Evolutionary conservation across 2,888 invertebrate genomes (phyloP), one percentile per base, ranked within the genome.

Genomic region (Drosophila gaucha): DNA sequence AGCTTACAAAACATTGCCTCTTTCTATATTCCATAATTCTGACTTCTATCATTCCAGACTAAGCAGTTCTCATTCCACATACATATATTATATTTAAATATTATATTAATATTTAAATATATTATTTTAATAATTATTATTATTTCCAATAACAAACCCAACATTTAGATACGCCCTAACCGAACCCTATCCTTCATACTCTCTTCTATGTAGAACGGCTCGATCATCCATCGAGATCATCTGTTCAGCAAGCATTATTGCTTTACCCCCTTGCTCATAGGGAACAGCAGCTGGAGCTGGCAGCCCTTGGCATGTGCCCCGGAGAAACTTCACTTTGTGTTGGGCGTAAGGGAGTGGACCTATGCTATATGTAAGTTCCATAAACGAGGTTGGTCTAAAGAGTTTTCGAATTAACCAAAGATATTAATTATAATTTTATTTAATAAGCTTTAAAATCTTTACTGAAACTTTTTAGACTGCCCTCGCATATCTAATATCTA

Each of bases 331-430:
- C 80, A 69, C 1, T 90, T 90, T 26, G 60, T 68, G 1, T 73
- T 90, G 41, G 89, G 85, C 10, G 85, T 85, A 1, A 76, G 75
- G 6, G 89, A 90, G 20, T 90, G 89, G 90, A 90, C 89, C 10
- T 90, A 90, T 69, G 89, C 90, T 8, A 79, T 89, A 59, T 90
- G 89, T 90, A 66, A 89, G 89, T 50, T 30, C 31, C 1, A 16
- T 36, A 1, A 9, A 5, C 0, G n/a, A n/a, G n/a, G n/a, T n/a
- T n/a, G n/a, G n/a, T n/a, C n/a, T n/a, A n/a, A n/a, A n/a, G n/a
- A n/a, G n/a, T n/a, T 0, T 2, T 14, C 3, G 2, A 6, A 38
- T 5, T 22, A n/a, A 8, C 39, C 6, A 22, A 8, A 1, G 9
- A 22, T 1, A 9, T 3, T 9, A 6, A 33, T 33, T 6, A 8